Evolutionary conservation across 2,888 invertebrate genomes (phyloP).

Genomic region (Lepidochrysops patricia): DNA sequence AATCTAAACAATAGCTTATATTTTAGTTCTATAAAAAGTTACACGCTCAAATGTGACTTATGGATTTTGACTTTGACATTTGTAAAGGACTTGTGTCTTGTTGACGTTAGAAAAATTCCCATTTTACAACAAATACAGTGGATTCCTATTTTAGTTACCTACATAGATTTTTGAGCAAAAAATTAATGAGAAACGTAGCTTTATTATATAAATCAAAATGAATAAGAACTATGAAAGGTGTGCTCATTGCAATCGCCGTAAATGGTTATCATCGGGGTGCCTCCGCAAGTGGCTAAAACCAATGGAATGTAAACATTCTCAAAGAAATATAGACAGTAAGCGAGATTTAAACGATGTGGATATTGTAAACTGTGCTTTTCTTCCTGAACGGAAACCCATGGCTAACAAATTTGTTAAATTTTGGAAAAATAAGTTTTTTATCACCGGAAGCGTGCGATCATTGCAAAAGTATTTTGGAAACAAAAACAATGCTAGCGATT

Average conservation of each 20-base stretch:
- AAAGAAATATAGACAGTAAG: conserved; percentile 59
- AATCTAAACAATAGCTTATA: no score
- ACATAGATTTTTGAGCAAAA: background rate
- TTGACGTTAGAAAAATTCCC: background rate
- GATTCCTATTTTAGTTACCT: background rate
- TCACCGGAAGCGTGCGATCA: conserved; percentile 60
- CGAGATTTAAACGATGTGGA: conserved; percentile 56
- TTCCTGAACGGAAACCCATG: conserved; percentile 55
- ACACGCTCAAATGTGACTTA: no score
- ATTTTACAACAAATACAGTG: background rate
- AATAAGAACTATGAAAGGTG: conserved; percentile 68
- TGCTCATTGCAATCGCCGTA: conserved; percentile 62
- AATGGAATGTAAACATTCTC: conserved; percentile 69
- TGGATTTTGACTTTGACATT: background rate
- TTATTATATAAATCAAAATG: conserved; percentile 27
- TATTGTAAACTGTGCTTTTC: conserved; percentile 57
- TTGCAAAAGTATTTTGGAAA: conserved; percentile 61
- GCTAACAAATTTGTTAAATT: conserved; percentile 64
- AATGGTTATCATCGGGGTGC: conserved; percentile 64
- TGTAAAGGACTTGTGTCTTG: background rate
- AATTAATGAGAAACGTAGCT: background rate
- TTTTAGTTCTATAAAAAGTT: no score
- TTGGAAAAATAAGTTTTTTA: conserved; percentile 65
- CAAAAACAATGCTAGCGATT: conserved; percentile 47
- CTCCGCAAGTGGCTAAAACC: conserved; percentile 68